Percentiles rank a stretch among this genome's conserved stretches.
Conservation (phyloP, 2,797 vertebrate species). For the Falco cherrug region DNA sequence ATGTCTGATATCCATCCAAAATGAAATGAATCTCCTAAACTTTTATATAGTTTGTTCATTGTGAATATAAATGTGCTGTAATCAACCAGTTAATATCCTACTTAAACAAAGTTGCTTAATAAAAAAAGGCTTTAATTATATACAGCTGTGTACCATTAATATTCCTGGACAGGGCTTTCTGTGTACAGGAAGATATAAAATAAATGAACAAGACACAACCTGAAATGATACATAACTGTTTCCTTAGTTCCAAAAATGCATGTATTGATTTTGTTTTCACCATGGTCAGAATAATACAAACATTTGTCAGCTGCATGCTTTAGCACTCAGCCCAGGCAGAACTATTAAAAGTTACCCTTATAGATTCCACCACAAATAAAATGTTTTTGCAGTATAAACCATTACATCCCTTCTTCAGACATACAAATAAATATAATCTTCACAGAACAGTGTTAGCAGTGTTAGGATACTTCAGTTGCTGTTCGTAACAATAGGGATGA, state of each 20-base stretch:
- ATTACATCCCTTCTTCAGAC: constrained; percentile 32
- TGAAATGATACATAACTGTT: constrained; percentile 62
- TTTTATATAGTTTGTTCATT: background rate
- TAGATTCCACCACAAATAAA: constrained; percentile 75
- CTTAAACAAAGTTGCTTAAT: constrained; percentile 35
- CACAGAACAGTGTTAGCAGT: background rate
- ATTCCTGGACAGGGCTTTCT: constrained; percentile 34
- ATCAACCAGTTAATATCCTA: background rate
- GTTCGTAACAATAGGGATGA: constrained; percentile 62
- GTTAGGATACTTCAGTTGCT: constrained; percentile 46
- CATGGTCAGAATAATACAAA: constrained; percentile 73
- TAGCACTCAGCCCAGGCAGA: constrained; percentile 60
- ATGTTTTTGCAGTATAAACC: background rate
- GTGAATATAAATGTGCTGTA: background rate
- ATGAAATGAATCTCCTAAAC: background rate
- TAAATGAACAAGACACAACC: constrained; percentile 65
- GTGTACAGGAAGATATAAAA: constrained; percentile 47
- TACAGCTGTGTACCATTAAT: constrained; percentile 41
- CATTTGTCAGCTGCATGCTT: constrained; percentile 77
- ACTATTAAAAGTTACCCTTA: constrained; percentile 70
- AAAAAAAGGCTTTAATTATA: constrained; percentile 30
- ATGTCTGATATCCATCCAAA: background rate
- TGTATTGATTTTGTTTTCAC: constrained; percentile 81
- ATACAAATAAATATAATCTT: constrained; percentile 45
- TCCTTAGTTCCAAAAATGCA: constrained; percentile 70